phyloP scores from a whole-genome alignment of 2,113 vertebrate species.

The Eulacestoma nigropectus region DNA sequence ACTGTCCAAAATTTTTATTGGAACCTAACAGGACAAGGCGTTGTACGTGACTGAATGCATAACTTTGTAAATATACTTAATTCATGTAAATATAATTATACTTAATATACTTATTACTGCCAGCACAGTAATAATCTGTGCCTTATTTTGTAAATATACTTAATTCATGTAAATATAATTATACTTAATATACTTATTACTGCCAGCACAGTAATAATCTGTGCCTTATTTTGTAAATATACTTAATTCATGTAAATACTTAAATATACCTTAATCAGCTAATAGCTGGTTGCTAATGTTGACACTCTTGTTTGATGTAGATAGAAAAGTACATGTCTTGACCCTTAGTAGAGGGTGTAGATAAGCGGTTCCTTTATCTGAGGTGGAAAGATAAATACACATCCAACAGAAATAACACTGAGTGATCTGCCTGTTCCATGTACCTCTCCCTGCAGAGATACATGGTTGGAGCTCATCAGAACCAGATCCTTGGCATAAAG shows the following conservation, averaged over 20 bases:
- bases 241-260: too few relatives aligned
- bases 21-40: not conserved
- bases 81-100: too few relatives aligned
- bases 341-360: not conserved
- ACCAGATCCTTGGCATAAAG: not conserved
- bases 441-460: not conserved
- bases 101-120: too few relatives aligned
- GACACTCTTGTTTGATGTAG: not conserved
- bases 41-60: not conserved
- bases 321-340: not conserved
- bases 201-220: too few relatives aligned
- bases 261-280: not conserved
- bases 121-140: too few relatives aligned
- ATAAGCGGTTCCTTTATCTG: not conserved
- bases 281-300: not conserved
- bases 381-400: not conserved
- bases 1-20: not conserved
- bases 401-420: not conserved
- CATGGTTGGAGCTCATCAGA: not conserved
- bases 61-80: not conserved
- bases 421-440: not conserved
- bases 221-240: conserved; percentile 1
- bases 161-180: too few relatives aligned
- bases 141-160: too few relatives aligned
- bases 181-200: too few relatives aligned